phyloP scores from a whole-genome alignment of 1,140 invertebrate species.

The Penaeus vannamei region DNA sequence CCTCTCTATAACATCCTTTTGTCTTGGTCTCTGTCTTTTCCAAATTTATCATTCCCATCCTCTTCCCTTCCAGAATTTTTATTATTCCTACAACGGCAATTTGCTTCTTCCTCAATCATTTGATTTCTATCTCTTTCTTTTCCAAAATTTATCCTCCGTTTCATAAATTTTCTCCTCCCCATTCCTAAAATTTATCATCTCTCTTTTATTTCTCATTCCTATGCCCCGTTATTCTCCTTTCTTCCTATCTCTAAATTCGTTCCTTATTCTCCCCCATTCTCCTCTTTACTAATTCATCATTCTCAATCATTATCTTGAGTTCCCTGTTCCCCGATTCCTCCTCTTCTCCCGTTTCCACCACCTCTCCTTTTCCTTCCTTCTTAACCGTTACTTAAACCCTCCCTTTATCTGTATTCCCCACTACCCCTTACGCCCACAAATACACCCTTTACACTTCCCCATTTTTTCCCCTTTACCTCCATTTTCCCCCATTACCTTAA shows the following conservation, averaged over 20 bases:
- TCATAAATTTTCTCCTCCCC: not conserved
- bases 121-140: not conserved
- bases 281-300: too few relatives aligned
- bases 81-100: too few relatives aligned
- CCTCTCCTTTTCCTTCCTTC: slow-evolving; percentile 3
- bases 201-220: not conserved
- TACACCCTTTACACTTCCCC: not conserved
- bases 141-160: not conserved
- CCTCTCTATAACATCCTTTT: too few relatives aligned
- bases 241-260: not conserved
- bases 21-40: too few relatives aligned
- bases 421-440: not conserved
- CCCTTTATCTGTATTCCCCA: not conserved
- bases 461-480: not conserved
- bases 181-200: not conserved
- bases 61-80: too few relatives aligned
- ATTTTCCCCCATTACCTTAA: not conserved
- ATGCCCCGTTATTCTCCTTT: not conserved
- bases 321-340: not conserved
- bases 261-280: too few relatives aligned
- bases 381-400: not conserved
- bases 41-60: too few relatives aligned
- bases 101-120: too few relatives aligned
- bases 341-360: not conserved
- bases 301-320: not conserved